Conservation (phyloP, 2,888 invertebrate genomes). For the Caradrina clavipalpis region DNA sequence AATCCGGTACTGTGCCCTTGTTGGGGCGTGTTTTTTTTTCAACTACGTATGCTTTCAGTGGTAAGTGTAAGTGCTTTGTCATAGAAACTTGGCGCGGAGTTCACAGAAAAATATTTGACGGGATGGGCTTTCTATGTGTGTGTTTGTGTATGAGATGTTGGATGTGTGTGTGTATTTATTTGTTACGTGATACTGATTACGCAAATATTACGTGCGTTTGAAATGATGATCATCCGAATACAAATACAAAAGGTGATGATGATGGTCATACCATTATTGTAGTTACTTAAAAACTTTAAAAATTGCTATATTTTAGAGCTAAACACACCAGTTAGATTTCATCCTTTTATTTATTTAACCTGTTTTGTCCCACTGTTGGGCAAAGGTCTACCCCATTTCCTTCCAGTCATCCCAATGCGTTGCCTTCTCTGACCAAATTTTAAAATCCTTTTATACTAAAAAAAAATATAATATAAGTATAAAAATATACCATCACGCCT, state of each 20-base stretch:
- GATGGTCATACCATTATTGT: too few species aligned
- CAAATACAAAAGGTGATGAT: too few species aligned
- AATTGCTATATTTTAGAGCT: too few species aligned
- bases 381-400: too few species aligned
- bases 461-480: too few species aligned
- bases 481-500: too few species aligned
- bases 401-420: too few species aligned
- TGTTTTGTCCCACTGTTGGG: too few species aligned
- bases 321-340: background rate
- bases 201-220: background rate
- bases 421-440: too few species aligned
- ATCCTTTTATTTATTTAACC: background rate
- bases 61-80: conserved; percentile 75
- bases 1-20: conserved; percentile 65
- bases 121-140: conserved; percentile 18
- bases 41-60: conserved; percentile 71
- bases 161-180: conserved; percentile 13
- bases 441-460: too few species aligned
- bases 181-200: background rate
- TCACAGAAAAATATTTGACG: conserved; percentile 38
- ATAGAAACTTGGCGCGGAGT: conserved; percentile 57
- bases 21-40: conserved; percentile 67
- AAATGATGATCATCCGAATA: too few species aligned
- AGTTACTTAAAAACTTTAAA: too few species aligned
- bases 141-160: background rate